Percentiles rank a stretch among this genome's conserved stretches.
These are phyloP conservation scores for Celastrina argiolus DNA, from an alignment of 2,888 invertebrate species.

Conservation along the genomic window DNA sequence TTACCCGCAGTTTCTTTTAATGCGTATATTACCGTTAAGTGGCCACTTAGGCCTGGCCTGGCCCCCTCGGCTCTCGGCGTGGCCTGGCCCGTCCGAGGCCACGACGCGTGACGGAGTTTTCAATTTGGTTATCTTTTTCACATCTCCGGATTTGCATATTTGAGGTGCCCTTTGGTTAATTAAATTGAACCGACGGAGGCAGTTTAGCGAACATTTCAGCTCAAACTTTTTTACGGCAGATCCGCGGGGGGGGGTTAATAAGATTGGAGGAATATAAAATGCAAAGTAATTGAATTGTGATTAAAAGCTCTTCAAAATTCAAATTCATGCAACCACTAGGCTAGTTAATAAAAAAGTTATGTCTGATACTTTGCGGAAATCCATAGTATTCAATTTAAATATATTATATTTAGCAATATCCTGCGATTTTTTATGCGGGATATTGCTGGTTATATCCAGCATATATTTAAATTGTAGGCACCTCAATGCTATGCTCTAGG, in stretches of 20 bases:
- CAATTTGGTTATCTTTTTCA: neutral
- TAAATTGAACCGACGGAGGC: neutral
- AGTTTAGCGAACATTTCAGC: neutral
- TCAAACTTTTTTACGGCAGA: neutral
- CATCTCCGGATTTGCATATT: conserved; percentile 1
- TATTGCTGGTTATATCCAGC: too few relatives aligned
- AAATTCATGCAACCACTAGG: too few relatives aligned
- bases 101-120: neutral
- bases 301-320: too few relatives aligned
- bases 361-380: too few relatives aligned
- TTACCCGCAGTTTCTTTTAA: conserved; percentile 8
- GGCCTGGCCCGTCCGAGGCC: neutral
- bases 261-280: too few relatives aligned
- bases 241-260: neutral
- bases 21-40: neutral
- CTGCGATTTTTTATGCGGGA: too few relatives aligned
- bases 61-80: neutral
- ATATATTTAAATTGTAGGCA: too few relatives aligned
- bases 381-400: too few relatives aligned
- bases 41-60: neutral
- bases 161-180: neutral
- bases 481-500: too few relatives aligned
- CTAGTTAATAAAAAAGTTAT: too few relatives aligned
- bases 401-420: too few relatives aligned
- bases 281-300: too few relatives aligned